phyloP scores from a whole-genome alignment of 2,888 invertebrate species.

The Idaea biselata region DNA sequence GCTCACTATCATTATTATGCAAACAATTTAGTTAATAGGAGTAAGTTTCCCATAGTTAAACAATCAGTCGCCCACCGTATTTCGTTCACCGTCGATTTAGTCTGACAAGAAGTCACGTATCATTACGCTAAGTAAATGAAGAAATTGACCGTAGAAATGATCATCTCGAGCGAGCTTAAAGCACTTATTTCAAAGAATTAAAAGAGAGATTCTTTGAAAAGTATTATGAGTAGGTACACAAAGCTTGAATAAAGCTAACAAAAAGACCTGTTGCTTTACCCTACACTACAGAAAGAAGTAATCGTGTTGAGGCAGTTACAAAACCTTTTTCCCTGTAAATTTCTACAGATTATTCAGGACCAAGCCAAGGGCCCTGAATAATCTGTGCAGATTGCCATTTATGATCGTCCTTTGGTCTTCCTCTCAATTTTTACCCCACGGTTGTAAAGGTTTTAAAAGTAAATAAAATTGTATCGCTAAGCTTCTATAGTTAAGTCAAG shows the following conservation, averaged over 20 bases:
- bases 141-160: slow-evolving; percentile 42
- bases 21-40: slow-evolving; percentile 17
- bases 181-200: not conserved
- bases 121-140: slow-evolving; percentile 51
- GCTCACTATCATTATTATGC: slow-evolving; percentile 21
- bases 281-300: not conserved
- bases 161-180: slow-evolving; percentile 15
- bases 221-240: not conserved
- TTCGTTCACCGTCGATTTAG: slow-evolving; percentile 35
- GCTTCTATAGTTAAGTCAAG: slow-evolving; percentile 7
- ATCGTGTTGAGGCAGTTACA: slow-evolving; percentile 14
- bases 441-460: slow-evolving; percentile 14
- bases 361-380: too few relatives aligned
- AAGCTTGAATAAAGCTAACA: slow-evolving; percentile 7
- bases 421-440: slow-evolving; percentile 24
- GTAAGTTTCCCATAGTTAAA: slow-evolving; percentile 19
- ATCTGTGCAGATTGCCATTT: not conserved
- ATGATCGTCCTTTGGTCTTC: slow-evolving; percentile 27
- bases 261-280: slow-evolving; percentile 19
- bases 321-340: slow-evolving; percentile 5
- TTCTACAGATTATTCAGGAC: not conserved
- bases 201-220: not conserved
- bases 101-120: slow-evolving; percentile 52
- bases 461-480: slow-evolving; percentile 16
- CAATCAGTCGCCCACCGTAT: slow-evolving; percentile 44